Evolutionary conservation across 2,888 invertebrate species (phyloP).

Genomic region (Catonia carolina): DNA sequence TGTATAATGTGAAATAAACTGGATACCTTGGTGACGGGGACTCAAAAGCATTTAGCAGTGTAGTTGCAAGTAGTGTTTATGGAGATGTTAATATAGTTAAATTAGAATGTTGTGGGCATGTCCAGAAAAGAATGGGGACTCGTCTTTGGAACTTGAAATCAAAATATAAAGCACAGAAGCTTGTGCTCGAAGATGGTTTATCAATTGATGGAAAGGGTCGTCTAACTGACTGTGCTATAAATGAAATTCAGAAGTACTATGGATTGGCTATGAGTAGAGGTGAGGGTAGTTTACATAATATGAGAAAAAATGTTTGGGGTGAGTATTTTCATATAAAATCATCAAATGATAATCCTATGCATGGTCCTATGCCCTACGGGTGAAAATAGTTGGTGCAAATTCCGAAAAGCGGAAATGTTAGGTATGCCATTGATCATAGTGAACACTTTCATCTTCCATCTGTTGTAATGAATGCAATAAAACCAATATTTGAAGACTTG

Average conservation of each 20-base stretch:
- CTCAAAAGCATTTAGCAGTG: neutral
- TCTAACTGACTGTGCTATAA: slow-evolving; percentile 32
- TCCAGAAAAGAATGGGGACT: slow-evolving; percentile 8
- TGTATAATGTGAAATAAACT: neutral
- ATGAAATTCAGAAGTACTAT: slow-evolving; percentile 32
- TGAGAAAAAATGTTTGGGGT: slow-evolving; percentile 34
- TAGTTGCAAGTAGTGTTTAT: neutral
- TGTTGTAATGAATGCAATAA: no score
- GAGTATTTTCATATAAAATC: slow-evolving; percentile 32
- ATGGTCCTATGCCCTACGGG: slow-evolving; percentile 32
- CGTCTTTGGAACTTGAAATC: slow-evolving; percentile 7
- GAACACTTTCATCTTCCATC: no score
- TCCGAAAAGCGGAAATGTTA: slow-evolving; percentile 25
- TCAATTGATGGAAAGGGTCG: slow-evolving; percentile 30
- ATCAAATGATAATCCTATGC: slow-evolving; percentile 32
- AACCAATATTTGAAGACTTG: no score
- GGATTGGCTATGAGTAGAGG: slow-evolving; percentile 32
- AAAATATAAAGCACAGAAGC: slow-evolving; percentile 4
- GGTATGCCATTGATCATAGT: no score
- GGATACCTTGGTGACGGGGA: neutral
- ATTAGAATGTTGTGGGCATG: slow-evolving; percentile 1
- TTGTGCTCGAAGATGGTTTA: slow-evolving; percentile 23
- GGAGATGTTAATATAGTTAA: neutral
- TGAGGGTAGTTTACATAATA: slow-evolving; percentile 28
- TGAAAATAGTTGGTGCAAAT: slow-evolving; percentile 32